Base-by-base conservation (phyloP, 2,888 invertebrate genomes). In the Pheosia tremula region DNA sequence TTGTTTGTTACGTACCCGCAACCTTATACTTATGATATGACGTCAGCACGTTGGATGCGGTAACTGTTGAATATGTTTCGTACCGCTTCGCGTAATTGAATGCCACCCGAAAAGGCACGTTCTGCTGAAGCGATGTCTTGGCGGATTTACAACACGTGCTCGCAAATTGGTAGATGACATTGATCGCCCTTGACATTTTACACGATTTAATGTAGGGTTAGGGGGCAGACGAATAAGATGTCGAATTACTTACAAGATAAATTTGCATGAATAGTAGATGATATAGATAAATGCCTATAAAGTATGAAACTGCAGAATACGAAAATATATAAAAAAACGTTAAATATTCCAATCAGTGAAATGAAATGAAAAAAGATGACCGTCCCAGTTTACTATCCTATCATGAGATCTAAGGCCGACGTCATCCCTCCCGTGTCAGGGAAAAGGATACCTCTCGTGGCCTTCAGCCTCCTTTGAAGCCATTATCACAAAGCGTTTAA, bases 111-210 rank as follows among this genome's bases (percentile, higher is more conserved):
- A 37, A 37, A 50, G 50, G 24, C 8, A 53, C 4, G 53, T 7
- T 38, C 10, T 1, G n/a, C 38, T 11, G 5, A 0, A 11, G 50
- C 8, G 53, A 8, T 53, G 11, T 53, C 11, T 53, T 38, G 4
- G 36, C 10, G 37, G 53, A 53, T 53, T 37, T 11, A 50, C 50
- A 24, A 24, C 50, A 50, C 24, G 50, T 10, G 24, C 24, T 50
- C 50, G 50, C 24, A 50, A 24, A 50, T 50, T 50, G 50, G 24
- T 24, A 50, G 50, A 50, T 50, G 50, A 50, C 50, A 50, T 50
- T 24, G 24, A 1, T 7, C 50, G 50, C 13, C 24, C 50, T 50
- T 50, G 50, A 50, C 50, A 24, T 24, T 24, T 3, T 13, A 7
- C 50, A n/a, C n/a, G 11, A 11, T 47, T 47, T 47, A n/a, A n/a